These are phyloP conservation scores for Limenitis arthemis DNA, from an alignment of 2,888 invertebrate species.

Conservation along the genomic window DNA sequence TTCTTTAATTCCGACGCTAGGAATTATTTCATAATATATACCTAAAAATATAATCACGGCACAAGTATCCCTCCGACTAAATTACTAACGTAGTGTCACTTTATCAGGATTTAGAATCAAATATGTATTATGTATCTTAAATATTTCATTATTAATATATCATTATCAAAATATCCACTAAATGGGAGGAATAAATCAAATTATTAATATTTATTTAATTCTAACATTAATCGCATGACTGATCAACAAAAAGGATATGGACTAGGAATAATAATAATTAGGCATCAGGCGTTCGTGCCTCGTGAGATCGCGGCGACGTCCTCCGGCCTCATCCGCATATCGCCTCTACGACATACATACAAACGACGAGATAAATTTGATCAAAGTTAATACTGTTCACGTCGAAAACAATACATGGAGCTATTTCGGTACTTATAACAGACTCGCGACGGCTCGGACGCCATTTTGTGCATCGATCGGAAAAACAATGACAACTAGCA, in stretches of 20 bases:
- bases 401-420: slow-evolving; percentile 56
- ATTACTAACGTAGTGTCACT: slow-evolving; percentile 72
- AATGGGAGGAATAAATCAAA: slow-evolving; percentile 74
- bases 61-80: slow-evolving; percentile 74
- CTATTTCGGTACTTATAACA: slow-evolving; percentile 50
- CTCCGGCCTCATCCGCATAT: slow-evolving; percentile 52
- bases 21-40: slow-evolving; percentile 73
- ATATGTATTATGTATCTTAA: slow-evolving; percentile 74
- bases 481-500: slow-evolving; percentile 67
- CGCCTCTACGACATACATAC: slow-evolving; percentile 54
- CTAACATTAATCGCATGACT: slow-evolving; percentile 73
- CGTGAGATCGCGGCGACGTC: slow-evolving; percentile 17
- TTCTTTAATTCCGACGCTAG: slow-evolving; percentile 73
- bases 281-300: slow-evolving; percentile 65
- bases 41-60: slow-evolving; percentile 74
- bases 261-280: slow-evolving; percentile 68
- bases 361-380: slow-evolving; percentile 58
- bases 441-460: slow-evolving; percentile 48
- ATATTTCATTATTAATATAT: slow-evolving; percentile 73
- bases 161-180: slow-evolving; percentile 74
- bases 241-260: slow-evolving; percentile 73
- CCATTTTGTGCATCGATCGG: slow-evolving; percentile 64
- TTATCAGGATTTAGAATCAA: slow-evolving; percentile 74
- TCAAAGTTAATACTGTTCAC: slow-evolving; percentile 67
- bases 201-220: slow-evolving; percentile 63